Percentiles rank a stretch among this genome's conserved stretches.
Conservation (phyloP, 1,140 invertebrate genomes). For the Brachionus asplanchnoidis region DNA sequence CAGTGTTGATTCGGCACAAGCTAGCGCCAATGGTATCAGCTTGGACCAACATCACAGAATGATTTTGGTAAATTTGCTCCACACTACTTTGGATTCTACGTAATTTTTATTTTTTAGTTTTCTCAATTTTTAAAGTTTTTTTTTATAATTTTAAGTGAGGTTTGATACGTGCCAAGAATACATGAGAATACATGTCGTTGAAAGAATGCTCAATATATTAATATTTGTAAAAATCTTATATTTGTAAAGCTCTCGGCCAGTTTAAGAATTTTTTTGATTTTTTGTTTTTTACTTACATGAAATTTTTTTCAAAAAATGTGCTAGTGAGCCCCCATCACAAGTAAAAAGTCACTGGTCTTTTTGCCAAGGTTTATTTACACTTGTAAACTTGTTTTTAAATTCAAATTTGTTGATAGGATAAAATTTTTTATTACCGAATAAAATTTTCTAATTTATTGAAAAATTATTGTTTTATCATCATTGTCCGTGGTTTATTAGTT, state of each 20-base stretch:
- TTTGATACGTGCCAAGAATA: neutral
- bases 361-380: no score
- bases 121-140: neutral
- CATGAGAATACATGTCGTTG: neutral
- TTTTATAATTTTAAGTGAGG: neutral
- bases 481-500: no score
- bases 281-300: neutral
- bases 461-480: no score
- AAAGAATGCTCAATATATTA: neutral
- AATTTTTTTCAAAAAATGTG: neutral
- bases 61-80: constrained; percentile 29
- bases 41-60: constrained; percentile 36
- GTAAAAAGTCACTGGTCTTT: no score
- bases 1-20: constrained; percentile 12
- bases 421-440: no score
- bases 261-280: neutral
- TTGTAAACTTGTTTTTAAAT: no score
- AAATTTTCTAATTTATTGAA: no score
- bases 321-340: no score
- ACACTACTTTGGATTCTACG: constrained; percentile 36
- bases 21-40: neutral
- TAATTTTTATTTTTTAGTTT: neutral
- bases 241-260: neutral
- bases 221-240: neutral
- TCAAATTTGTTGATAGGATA: no score